phyloP scores from a whole-genome alignment of 2,797 vertebrate genomes.

The Vultur gryphus region DNA sequence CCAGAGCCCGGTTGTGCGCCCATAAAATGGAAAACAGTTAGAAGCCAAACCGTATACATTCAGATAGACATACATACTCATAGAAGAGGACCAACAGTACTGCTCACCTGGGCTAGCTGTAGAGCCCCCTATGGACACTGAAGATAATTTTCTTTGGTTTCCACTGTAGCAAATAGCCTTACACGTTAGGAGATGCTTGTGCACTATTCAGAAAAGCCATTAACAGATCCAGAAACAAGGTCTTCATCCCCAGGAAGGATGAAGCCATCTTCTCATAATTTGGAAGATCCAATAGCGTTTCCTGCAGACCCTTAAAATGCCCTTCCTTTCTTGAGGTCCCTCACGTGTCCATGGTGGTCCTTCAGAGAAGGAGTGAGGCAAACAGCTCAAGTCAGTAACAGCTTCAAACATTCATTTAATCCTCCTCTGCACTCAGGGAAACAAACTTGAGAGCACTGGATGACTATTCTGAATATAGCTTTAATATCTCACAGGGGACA shows the following conservation, averaged over 20 bases:
- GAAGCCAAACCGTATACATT: not conserved
- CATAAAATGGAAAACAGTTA: not conserved
- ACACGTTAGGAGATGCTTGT: not conserved
- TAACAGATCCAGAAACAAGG: not conserved
- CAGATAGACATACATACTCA: not conserved
- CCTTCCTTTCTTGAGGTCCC: not conserved
- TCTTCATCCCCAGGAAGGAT: not conserved
- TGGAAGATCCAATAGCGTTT: not conserved
- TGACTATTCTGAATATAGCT: not conserved
- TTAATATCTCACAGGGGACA: not conserved
- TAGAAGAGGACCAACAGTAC: not conserved
- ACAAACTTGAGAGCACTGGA: not conserved
- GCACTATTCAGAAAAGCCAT: not conserved
- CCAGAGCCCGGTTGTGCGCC: accelerated
- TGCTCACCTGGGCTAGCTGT: not conserved
- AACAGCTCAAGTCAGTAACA: not conserved
- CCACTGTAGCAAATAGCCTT: not conserved
- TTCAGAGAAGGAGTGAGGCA: not conserved
- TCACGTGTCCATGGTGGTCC: not conserved
- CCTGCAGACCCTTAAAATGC: not conserved
- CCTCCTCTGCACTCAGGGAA: not conserved
- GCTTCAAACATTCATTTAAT: not conserved
- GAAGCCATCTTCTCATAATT: not conserved
- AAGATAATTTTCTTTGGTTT: not conserved
- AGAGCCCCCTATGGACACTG: not conserved